Percentiles rank a stretch among this genome's conserved stretches.
Conservation (phyloP, 2,888 invertebrate species). For the Sphinx pinastri region DNA sequence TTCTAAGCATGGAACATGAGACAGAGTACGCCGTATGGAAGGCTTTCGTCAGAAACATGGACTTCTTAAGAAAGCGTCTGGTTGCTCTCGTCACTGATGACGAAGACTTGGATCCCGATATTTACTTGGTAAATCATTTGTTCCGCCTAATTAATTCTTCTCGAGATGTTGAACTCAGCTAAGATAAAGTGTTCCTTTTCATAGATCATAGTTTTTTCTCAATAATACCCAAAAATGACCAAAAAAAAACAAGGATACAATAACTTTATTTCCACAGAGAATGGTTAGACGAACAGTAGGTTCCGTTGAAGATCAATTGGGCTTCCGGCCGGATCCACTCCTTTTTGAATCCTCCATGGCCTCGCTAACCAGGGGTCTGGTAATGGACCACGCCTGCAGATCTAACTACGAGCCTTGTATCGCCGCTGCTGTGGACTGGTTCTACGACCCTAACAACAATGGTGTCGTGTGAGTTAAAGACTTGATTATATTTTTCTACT, state of each 20-base stretch:
- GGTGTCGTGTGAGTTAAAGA: constrained; percentile 62
- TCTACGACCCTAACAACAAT: constrained; percentile 59
- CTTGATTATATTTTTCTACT: not conserved
- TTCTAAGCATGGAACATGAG: constrained; percentile 88
- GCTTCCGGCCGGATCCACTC: constrained; percentile 59
- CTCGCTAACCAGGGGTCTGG: constrained; percentile 66
- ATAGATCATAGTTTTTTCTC: no score
- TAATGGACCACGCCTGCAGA: constrained; percentile 76
- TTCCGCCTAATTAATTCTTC: not conserved
- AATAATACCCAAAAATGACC: no score
- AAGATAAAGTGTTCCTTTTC: not conserved
- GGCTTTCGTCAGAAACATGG: constrained; percentile 75
- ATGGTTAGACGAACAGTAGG: constrained; percentile 64
- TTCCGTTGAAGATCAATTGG: constrained; percentile 60
- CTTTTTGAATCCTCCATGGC: constrained; percentile 61
- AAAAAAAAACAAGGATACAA: not conserved
- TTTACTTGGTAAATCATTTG: constrained; percentile 62
- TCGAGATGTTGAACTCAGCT: no score
- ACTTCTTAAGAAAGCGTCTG: constrained; percentile 67
- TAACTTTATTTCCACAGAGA: constrained; percentile 50
- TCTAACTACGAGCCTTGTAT: constrained; percentile 69
- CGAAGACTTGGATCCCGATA: constrained; percentile 65
- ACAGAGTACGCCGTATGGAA: constrained; percentile 90
- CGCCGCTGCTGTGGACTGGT: constrained; percentile 74
- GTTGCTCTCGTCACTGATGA: constrained; percentile 52